A percentile compares a stretch with the other conserved stretches of the same genome.
These are phyloP conservation scores for Leptopilina drosophilae DNA, from an alignment of 2,888 invertebrate species.

Conservation along the genomic window DNA sequence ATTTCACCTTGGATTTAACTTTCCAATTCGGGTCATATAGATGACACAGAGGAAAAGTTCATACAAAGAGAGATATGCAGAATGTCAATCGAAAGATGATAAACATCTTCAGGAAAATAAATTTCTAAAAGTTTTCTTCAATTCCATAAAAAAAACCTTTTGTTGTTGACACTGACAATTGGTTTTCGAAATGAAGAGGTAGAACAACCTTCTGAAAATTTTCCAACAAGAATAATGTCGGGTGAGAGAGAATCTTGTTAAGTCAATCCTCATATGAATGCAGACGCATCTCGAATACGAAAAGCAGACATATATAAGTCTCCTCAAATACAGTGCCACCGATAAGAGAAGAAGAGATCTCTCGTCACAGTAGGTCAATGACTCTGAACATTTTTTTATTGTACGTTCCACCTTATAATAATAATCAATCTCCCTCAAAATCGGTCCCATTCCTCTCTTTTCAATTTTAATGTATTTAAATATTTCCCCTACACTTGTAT, in stretches of 20 bases:
- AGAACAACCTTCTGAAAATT: conserved; percentile 30
- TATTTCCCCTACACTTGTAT: no score
- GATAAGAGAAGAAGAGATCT: conserved; percentile 13
- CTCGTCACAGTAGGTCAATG: conserved; percentile 18
- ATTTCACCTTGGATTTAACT: no score
- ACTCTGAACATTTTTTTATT: conserved; percentile 2
- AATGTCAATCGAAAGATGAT: not conserved
- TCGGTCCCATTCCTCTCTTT: not conserved
- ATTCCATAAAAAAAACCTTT: not conserved
- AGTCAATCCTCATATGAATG: conserved; percentile 30
- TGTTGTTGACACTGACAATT: conserved; percentile 25
- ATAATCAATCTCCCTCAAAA: not conserved
- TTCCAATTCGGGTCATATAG: no score
- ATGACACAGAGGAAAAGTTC: not conserved
- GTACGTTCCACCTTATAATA: not conserved
- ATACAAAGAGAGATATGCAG: not conserved
- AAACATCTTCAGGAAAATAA: not conserved
- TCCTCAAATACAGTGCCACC: conserved; percentile 10
- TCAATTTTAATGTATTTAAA: not conserved
- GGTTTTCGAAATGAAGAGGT: conserved; percentile 9
- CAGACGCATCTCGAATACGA: conserved; percentile 30
- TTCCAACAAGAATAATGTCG: conserved; percentile 17
- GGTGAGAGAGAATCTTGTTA: conserved; percentile 32
- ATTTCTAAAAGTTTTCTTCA: not conserved
- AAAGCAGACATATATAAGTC: not conserved